Evolutionary conservation across 2,888 invertebrate genomes (phyloP).

Genomic region (Bursaphelenchus okinawaensis): DNA sequence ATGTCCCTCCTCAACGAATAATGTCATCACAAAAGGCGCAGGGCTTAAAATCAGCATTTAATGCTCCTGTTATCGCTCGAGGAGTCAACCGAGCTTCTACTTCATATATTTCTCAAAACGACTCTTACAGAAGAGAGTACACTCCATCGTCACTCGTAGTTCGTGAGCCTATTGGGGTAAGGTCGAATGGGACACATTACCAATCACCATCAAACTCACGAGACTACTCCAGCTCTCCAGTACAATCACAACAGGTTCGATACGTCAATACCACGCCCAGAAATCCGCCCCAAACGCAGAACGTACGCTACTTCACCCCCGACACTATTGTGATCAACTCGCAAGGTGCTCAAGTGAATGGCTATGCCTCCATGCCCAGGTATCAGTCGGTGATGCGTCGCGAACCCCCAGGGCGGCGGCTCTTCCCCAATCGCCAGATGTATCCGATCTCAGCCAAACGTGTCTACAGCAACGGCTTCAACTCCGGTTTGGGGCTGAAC

Average conservation of each 20-base stretch:
- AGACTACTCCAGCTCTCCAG: neutral
- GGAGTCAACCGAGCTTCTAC: neutral
- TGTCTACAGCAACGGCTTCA: neutral
- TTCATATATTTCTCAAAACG: neutral
- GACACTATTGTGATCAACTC: neutral
- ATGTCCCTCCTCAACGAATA: neutral
- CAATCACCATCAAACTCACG: neutral
- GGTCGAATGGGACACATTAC: neutral
- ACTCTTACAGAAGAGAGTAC: neutral
- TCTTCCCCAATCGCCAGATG: neutral
- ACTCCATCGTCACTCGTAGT: neutral
- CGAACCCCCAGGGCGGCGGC: neutral
- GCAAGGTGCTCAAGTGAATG: neutral
- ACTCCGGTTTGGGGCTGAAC: neutral
- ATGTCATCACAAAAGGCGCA: neutral
- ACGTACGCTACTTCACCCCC: neutral
- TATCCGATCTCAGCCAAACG: neutral
- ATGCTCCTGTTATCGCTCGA: neutral
- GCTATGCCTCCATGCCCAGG: neutral
- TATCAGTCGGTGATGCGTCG: neutral
- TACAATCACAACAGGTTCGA: neutral
- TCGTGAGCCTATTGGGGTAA: neutral
- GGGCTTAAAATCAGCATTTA: neutral
- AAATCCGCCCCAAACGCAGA: neutral
- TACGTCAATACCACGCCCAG: neutral